These are phyloP conservation scores for Otis tarda DNA, from an alignment of 2,113 vertebrate genomes.

Conservation along the genomic window DNA sequence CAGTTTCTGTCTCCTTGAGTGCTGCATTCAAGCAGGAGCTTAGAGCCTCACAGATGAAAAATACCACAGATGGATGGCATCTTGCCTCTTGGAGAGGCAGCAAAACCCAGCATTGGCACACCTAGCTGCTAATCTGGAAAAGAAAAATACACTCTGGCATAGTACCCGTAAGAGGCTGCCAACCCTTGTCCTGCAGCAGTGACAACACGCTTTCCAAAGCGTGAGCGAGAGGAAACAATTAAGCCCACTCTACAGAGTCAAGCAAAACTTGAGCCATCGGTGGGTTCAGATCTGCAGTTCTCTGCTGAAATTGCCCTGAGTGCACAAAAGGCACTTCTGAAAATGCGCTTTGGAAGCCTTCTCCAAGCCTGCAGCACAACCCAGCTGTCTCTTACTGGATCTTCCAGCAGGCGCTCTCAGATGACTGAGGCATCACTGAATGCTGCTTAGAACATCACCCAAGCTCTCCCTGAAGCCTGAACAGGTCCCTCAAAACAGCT, in stretches of 20 bases:
- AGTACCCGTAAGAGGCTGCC: background rate
- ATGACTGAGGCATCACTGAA: too few relatives aligned
- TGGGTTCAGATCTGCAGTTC: background rate
- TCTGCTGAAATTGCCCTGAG: background rate
- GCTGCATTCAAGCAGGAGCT: background rate
- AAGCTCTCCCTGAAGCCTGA: background rate
- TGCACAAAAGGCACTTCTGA: background rate
- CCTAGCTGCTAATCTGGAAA: background rate
- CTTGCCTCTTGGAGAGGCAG: background rate
- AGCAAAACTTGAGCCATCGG: background rate
- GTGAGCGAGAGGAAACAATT: background rate
- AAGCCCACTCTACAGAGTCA: background rate
- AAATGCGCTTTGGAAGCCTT: background rate
- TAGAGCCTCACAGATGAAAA: background rate
- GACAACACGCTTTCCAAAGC: background rate
- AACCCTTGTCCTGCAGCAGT: background rate
- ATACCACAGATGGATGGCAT: slow-evolving; percentile 4
- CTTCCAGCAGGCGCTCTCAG: background rate
- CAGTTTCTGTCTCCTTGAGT: background rate
- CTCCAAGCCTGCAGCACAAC: background rate
- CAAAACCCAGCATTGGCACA: background rate
- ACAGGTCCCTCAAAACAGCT: background rate
- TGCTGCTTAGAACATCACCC: background rate
- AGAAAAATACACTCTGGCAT: background rate
- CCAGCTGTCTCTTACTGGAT: background rate